Evolutionary conservation across 2,888 invertebrate species (phyloP).

Genomic region (Lottia gigantea): DNA sequence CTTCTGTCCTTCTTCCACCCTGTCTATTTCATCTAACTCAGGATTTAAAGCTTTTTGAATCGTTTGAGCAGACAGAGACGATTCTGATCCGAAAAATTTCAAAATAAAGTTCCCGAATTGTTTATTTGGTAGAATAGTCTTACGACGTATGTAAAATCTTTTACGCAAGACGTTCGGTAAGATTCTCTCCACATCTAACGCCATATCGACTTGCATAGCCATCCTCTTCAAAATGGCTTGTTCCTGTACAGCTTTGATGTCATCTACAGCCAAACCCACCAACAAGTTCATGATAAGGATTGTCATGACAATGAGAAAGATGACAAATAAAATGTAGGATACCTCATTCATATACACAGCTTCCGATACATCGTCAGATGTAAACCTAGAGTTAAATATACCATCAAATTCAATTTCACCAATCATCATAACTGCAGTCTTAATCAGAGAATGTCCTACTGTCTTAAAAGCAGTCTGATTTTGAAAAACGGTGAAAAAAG

Average conservation of each 20-base stretch:
- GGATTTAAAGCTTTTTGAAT: slow-evolving; percentile 61
- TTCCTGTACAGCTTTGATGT: slow-evolving; percentile 71
- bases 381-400: slow-evolving; percentile 42
- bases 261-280: slow-evolving; percentile 72
- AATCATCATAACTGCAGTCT: slow-evolving; percentile 68
- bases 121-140: slow-evolving; percentile 63
- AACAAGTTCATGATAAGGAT: slow-evolving; percentile 68
- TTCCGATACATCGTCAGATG: slow-evolving; percentile 16
- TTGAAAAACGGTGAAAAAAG: slow-evolving; percentile 61
- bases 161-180: slow-evolving; percentile 67
- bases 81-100: slow-evolving; percentile 37
- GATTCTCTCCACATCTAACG: slow-evolving; percentile 68
- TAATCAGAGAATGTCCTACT: slow-evolving; percentile 58
- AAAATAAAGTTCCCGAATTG: slow-evolving; percentile 35
- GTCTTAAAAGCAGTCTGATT: slow-evolving; percentile 58
- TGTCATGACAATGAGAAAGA: slow-evolving; percentile 65
- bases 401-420: slow-evolving; percentile 66
- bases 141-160: slow-evolving; percentile 55
- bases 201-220: slow-evolving; percentile 69
- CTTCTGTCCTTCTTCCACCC: slow-evolving; percentile 57
- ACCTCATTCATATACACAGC: slow-evolving; percentile 49
- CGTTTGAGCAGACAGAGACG: slow-evolving; percentile 46
- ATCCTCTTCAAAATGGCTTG: slow-evolving; percentile 69
- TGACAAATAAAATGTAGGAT: slow-evolving; percentile 68
- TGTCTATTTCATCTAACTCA: slow-evolving; percentile 62